phyloP scores from a whole-genome alignment of 2,797 vertebrate species.

The Adelosebastes latens region DNA sequence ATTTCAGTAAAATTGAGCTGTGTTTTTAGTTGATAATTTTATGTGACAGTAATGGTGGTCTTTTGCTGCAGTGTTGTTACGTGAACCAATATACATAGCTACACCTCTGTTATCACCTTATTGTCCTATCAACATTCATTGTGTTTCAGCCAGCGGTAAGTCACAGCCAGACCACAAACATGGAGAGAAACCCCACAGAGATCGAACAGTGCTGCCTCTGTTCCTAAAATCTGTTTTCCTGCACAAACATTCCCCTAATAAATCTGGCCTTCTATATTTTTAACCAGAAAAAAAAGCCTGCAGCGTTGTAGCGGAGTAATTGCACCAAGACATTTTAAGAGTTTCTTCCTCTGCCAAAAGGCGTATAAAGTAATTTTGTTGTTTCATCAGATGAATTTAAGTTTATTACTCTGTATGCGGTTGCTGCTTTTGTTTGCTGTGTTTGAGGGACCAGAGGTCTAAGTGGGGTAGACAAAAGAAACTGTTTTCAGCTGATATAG shows the following conservation, averaged over 20 bases:
- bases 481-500: background rate
- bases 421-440: background rate
- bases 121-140: slow-evolving; percentile 39
- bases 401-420: slow-evolving; percentile 13
- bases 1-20: background rate
- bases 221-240: slow-evolving; percentile 48
- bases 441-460: background rate
- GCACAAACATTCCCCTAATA: slow-evolving; percentile 46
- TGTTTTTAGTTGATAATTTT: slow-evolving; percentile 7
- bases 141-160: slow-evolving; percentile 38
- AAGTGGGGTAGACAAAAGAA: background rate
- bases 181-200: slow-evolving; percentile 45
- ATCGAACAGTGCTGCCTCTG: slow-evolving; percentile 38
- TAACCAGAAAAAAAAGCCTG: slow-evolving; percentile 24
- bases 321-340: slow-evolving; percentile 43
- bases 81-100: background rate
- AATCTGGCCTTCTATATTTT: slow-evolving; percentile 44
- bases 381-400: slow-evolving; percentile 21
- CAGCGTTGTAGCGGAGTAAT: slow-evolving; percentile 42
- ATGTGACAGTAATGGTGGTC: background rate
- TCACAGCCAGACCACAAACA: slow-evolving; percentile 46
- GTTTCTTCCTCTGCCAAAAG: slow-evolving; percentile 29
- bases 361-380: slow-evolving; percentile 25
- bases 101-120: slow-evolving; percentile 9
- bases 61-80: slow-evolving; percentile 1